Conservation (phyloP, 2,113 vertebrate species). For the Galbula dea region DNA sequence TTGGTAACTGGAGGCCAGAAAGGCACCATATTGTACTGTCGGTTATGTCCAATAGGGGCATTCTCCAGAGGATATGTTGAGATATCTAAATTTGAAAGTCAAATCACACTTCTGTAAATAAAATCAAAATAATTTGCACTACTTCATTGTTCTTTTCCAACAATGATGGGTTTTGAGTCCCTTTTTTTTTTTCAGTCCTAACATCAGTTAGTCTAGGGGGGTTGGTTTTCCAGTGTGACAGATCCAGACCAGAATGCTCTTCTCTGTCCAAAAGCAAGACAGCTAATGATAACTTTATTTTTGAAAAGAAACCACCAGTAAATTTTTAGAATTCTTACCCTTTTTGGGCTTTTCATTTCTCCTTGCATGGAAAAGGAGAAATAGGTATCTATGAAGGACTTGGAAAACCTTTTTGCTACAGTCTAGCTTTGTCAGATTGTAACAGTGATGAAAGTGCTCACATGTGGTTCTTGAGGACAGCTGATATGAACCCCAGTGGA, state of each 20-base stretch:
- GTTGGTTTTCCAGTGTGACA: background rate
- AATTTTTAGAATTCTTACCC: background rate
- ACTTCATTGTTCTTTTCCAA: background rate
- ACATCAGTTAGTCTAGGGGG: background rate
- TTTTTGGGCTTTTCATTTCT: background rate
- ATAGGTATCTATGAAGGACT: background rate
- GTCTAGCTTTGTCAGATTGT: background rate
- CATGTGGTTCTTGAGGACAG: background rate
- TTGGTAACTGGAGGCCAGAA: slow-evolving; percentile 97
- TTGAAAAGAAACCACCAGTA: background rate
- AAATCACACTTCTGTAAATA: background rate
- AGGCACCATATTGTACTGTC: slow-evolving; percentile 94
- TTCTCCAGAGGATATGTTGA: slow-evolving; percentile 87
- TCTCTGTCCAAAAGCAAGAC: background rate
- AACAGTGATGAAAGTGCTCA: background rate
- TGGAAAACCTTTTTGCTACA: background rate
- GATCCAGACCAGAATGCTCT: background rate
- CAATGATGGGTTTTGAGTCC: background rate
- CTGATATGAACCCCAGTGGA: background rate
- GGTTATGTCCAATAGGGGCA: slow-evolving; percentile 96
- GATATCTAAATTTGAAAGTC: slow-evolving; percentile 74
- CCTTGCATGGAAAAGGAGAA: background rate
- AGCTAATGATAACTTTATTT: background rate
- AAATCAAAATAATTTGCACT: background rate
- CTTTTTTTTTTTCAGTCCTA: background rate